Conservation (phyloP, 2,888 invertebrate genomes). For the Achlya flavicornis region DNA sequence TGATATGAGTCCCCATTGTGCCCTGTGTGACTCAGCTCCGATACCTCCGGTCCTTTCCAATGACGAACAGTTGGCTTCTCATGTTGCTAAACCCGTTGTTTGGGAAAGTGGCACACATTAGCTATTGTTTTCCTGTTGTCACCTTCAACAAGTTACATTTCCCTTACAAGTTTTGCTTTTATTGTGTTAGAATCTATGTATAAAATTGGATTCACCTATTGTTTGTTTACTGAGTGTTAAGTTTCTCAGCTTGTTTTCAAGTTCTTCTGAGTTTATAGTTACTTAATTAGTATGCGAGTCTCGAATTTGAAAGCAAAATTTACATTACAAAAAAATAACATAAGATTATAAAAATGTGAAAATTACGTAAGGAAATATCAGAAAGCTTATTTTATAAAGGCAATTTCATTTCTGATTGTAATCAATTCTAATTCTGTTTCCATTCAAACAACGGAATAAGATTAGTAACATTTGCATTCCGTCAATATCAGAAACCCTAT, state of each 20-base stretch:
- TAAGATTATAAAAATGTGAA: neutral
- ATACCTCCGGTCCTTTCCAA: constrained; percentile 40
- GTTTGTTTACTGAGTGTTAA: neutral
- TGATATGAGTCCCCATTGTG: constrained; percentile 36
- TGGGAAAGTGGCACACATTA: constrained; percentile 31
- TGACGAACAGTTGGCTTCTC: constrained; percentile 36
- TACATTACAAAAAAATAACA: neutral
- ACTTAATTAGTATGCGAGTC: neutral
- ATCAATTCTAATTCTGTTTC: constrained; percentile 25
- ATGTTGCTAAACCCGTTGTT: constrained; percentile 43
- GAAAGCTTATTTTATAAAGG: neutral
- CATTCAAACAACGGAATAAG: constrained; percentile 36
- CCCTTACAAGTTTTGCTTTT: constrained; percentile 17
- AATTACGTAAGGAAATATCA: neutral
- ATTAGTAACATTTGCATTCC: constrained; percentile 65
- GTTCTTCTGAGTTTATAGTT: neutral
- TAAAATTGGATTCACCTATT: constrained; percentile 1
- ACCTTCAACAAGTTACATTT: constrained; percentile 37
- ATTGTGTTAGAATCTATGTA: constrained; percentile 2
- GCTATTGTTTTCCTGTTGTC: constrained; percentile 38
- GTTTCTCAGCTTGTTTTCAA: neutral
- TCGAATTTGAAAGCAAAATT: neutral
- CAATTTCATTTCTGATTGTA: constrained; percentile 14
- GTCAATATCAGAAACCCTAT: constrained; percentile 53
- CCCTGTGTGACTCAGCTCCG: constrained; percentile 43